phyloP scores from a whole-genome alignment of 2,113 vertebrate genomes.

The Micromys minutus region DNA sequence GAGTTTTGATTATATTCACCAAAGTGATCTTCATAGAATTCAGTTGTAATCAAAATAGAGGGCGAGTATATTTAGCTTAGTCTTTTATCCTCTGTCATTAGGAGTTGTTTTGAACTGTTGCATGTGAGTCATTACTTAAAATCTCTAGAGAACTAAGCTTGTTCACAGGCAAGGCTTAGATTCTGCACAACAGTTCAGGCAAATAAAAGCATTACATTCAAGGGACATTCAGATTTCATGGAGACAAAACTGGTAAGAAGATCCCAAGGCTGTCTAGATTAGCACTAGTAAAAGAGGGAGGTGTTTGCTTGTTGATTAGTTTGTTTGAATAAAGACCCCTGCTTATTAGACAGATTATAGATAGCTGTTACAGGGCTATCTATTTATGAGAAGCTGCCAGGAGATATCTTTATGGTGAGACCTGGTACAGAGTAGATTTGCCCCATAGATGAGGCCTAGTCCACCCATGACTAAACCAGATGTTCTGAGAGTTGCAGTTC shows the following conservation, averaged over 20 bases:
- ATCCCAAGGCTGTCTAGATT: background rate
- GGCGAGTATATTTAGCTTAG: background rate
- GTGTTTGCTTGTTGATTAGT: background rate
- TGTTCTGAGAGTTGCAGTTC: background rate
- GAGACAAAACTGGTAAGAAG: background rate
- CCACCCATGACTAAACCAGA: background rate
- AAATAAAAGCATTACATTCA: background rate
- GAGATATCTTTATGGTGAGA: background rate
- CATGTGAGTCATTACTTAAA: background rate
- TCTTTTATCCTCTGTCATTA: background rate
- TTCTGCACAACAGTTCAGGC: background rate
- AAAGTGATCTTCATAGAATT: background rate
- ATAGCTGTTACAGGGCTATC: background rate
- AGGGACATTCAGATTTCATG: background rate
- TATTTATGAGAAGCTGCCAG: background rate
- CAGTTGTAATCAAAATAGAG: background rate
- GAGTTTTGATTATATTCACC: conserved; percentile 4
- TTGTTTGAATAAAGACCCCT: background rate
- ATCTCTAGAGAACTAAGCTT: background rate
- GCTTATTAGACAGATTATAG: too few species aligned
- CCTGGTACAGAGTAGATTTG: background rate
- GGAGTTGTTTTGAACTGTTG: background rate
- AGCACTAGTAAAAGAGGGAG: background rate
- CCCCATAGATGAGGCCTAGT: background rate
- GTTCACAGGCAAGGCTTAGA: background rate